Evolutionary conservation across 1,140 invertebrate species (phyloP), one percentile per base, ranked within the genome.

Genomic region (Hylaeus anthracinus): DNA sequence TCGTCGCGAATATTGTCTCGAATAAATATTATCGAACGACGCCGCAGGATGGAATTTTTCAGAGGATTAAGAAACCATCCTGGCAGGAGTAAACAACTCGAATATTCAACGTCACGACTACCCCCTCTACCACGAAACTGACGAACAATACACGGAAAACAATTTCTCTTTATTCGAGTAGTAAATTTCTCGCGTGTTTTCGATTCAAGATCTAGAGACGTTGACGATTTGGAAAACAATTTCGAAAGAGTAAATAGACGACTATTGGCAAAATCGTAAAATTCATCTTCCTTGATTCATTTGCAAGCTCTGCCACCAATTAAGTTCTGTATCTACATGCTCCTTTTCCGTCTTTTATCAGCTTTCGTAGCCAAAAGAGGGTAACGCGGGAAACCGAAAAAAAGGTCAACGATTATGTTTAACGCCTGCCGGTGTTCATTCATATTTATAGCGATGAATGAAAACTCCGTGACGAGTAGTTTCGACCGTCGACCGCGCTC

Each of bases 361-460:
- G 10, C 6, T 37, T 37, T 3, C 26, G 66, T 56, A 41, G 37
- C 15, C 41, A 39, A 39, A 5, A 48, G 26, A 1, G 37, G 45
- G 12, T 78, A 78, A 61, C 66, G 45, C 45, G 70, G 60, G 51
- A 73, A 79, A 73, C 70, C 77, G 70, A 79, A 79, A 79, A 79
- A 78, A 81, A 72, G 82, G 67, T 41, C 53, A 72, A 72, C 72
- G 69, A 79, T 67, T 76, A 26, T 72, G 74, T 85, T 85, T 73
- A 69, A 76, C 77, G 69, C 26, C 39, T 2, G 51, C 41, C 77
- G 43, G 26, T 71, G 78, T 81, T 81, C 83, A 73, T 84, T 85
- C 82, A 80, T 85, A 85, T 85, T 85, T 85, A 85, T 85, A 85
- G 72, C 84, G 77, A 77, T 85, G 84, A 85, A 85, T 85, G 84